Evolutionary conservation across 2,888 invertebrate species (phyloP), one percentile per base, ranked within the genome.

Genomic region (Noctua pronuba): DNA sequence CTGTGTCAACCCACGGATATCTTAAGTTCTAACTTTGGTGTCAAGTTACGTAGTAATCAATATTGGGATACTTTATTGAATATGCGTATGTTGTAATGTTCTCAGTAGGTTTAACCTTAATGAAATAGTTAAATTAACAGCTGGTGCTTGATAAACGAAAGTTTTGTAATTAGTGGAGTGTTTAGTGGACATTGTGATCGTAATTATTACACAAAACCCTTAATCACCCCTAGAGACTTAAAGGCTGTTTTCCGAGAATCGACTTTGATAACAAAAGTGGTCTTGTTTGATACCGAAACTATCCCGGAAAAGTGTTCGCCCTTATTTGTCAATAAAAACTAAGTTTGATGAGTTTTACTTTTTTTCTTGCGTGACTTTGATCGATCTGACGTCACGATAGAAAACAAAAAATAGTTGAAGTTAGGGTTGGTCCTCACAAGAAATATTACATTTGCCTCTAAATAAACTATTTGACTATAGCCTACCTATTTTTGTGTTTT

Each of bases 21-120:
- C 71, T 31, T 28, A 69, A 49, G 31, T 78, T 70, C 74, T 62
- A 78, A 78, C 38, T 70, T 65, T 38, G 60, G 73, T 81, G 78
- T 85, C 67, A 73, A 78, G 38, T 81, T 81, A 75, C 87, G 65
- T 31, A 66, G 85, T 84, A 84, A 86, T 86, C 74, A 81, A 86
- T 86, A 86, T 80, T 78, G 24, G 13, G 18, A 66, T 65, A 62
- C n/a, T 58, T 75, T 35, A 80, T 73, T 80, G 67, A 71, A 73
- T 65, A 62, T 65, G n/a, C n/a, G 16, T 77, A 18, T 78, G 65
- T 67, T 35, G 86, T 67, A 73, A 82, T 65, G 11, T 49, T 70
- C 13, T 35, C 58, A 62, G 52, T 38, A 3, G 28, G 31, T 18
- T 8, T 16, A 28, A 58, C 28, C 8, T 8, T 58, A 31, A 10